These are phyloP conservation scores for Sinotaia quadrata DNA, from an alignment of 2,888 invertebrate species.

Conservation along the genomic window DNA sequence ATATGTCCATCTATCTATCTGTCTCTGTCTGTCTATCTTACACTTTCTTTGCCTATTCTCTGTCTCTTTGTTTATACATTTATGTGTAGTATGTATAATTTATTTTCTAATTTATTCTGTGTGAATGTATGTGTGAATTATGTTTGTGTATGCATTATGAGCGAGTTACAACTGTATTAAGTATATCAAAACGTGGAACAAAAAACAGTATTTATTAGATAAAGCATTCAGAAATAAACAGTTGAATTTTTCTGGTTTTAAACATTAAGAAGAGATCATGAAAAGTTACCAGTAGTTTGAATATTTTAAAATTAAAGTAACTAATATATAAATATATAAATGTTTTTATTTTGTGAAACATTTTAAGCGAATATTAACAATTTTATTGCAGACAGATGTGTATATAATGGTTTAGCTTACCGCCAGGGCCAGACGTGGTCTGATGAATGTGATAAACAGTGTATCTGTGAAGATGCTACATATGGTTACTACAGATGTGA, in stretches of 20 bases:
- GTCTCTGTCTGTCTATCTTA: conserved; percentile 11
- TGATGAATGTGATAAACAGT: conserved; percentile 55
- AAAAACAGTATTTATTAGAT: too few relatives aligned
- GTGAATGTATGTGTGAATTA: conserved; percentile 1
- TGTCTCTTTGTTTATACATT: background rate
- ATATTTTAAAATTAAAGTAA: too few relatives aligned
- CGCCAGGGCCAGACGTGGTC: conserved; percentile 58
- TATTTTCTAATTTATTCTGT: background rate
- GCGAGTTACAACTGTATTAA: too few relatives aligned
- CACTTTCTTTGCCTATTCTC: background rate
- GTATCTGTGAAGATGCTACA: conserved; percentile 59
- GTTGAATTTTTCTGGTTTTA: too few relatives aligned
- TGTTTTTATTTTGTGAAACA: too few relatives aligned
- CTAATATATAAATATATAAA: too few relatives aligned
- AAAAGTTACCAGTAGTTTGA: too few relatives aligned
- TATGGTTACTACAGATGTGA: conserved; percentile 62
- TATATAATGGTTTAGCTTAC: conserved; percentile 53
- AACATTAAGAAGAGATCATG: too few relatives aligned
- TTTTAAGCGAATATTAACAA: too few relatives aligned
- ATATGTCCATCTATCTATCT: too few relatives aligned
- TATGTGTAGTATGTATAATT: background rate
- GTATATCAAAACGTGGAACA: too few relatives aligned
- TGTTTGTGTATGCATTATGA: background rate
- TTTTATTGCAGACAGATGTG: background rate
- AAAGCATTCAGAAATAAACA: too few relatives aligned